Evolutionary conservation across 92 coral and sea anemone species (phyloP).

Genomic region (Nematostella vectensis): DNA sequence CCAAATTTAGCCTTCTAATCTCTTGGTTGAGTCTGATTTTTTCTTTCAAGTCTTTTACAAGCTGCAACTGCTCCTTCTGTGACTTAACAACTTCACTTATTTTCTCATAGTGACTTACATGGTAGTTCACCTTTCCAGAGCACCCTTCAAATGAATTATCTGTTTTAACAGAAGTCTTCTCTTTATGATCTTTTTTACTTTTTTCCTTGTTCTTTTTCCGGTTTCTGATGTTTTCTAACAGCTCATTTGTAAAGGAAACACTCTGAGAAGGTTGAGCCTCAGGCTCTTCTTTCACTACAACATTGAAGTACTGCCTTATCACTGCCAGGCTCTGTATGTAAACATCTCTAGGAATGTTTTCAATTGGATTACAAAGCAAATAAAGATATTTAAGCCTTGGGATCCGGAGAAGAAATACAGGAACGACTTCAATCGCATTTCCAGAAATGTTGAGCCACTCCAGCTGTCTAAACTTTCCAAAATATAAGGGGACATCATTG

Average conservation of each 20-base stretch:
- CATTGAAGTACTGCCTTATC: slow-evolving; percentile 37
- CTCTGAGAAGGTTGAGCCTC: background rate
- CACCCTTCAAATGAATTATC: background rate
- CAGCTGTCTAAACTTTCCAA: slow-evolving; percentile 21
- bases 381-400: slow-evolving; percentile 38
- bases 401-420: slow-evolving; percentile 33
- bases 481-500: slow-evolving; percentile 32
- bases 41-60: slow-evolving; percentile 44
- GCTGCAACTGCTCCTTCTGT: slow-evolving; percentile 42
- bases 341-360: slow-evolving; percentile 58
- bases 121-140: slow-evolving; percentile 4
- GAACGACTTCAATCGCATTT: slow-evolving; percentile 42
- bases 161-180: background rate
- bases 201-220: background rate
- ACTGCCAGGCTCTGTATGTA: slow-evolving; percentile 33
- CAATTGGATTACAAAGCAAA: slow-evolving; percentile 53
- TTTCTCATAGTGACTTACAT: slow-evolving; percentile 8
- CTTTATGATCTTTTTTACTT: background rate
- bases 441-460: slow-evolving; percentile 79
- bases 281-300: slow-evolving; percentile 4
- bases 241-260: background rate
- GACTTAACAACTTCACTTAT: slow-evolving; percentile 35
- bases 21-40: slow-evolving; percentile 42
- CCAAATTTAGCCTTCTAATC: slow-evolving; percentile 53
- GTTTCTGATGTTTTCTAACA: background rate